Evolutionary conservation across 1,140 invertebrate species (phyloP), one percentile per base, ranked within the genome.

Genomic region (Macrostomum lignano): DNA sequence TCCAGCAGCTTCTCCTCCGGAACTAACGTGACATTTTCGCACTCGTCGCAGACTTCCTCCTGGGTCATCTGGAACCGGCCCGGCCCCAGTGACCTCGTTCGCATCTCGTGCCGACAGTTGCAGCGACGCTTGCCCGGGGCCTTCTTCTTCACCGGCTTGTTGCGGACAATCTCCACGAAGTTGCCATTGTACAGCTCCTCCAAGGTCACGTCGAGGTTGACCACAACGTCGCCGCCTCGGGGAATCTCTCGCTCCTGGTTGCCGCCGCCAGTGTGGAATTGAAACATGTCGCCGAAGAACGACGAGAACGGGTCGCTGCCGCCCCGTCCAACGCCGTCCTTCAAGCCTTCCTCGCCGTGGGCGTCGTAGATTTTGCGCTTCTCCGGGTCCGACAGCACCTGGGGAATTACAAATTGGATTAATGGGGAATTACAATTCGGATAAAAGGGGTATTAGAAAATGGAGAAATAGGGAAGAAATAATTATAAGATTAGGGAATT

Each of bases 11-110:
- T 68, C 55, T 94, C 84, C 60, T 94, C 82, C 57, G 73, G 82
- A 0, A 86, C 76, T 48, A n/a, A 69, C 67, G 77, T 79, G 2
- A 94, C 74, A 64, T 98, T 98, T 17, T 86, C 86, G 65, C 91
- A 98, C 48, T 96, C 84, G 59, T 93, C 86, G 63, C 91, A 98
- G 0, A 96, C 79, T 47, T 74, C 72, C 52, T 96, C 82, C 51
- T 96, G 88, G 49, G 75, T 86, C 86, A 98, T 96, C 62, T 94
- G 84, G 60, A 93, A 94, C 26, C 82, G 63, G 0, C 86, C 84
- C n/a, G 77, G 81, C 0, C 88, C 88, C 33, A 98, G 60, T 54
- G 84, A 84, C 33, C 76, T 64, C 0, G 88, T 93, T 2, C 84
- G 75, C 75, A 96, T 86, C 63, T 98, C 91, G 57, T 86, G 82